Evolutionary conservation across 2,888 invertebrate species (phyloP).

Genomic region (Neria commutata): DNA sequence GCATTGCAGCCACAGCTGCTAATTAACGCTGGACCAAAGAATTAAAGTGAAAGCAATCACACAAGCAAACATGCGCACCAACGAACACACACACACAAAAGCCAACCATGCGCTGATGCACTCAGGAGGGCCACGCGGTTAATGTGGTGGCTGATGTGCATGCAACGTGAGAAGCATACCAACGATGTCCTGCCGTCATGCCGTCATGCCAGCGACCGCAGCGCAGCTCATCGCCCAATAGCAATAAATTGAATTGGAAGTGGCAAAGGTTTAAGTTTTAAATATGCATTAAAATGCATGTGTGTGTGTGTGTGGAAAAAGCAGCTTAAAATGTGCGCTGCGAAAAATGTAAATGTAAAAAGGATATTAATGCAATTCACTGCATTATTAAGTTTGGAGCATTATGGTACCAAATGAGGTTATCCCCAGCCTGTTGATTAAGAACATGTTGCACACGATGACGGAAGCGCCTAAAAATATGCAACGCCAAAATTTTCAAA

Average conservation of each 20-base stretch:
- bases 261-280: neutral
- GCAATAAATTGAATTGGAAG: neutral
- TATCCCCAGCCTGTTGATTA: no score
- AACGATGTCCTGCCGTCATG: neutral
- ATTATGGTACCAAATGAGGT: no score
- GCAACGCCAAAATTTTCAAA: neutral
- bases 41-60: neutral
- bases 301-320: neutral
- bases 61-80: neutral
- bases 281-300: neutral
- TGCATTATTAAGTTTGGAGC: no score
- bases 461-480: neutral
- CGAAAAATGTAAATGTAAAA: neutral
- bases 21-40: constrained; percentile 5
- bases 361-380: no score
- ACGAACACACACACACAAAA: neutral
- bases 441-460: no score
- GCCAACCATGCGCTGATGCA: no score
- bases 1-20: neutral
- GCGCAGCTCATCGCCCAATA: no score
- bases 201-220: neutral
- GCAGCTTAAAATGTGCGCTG: no score
- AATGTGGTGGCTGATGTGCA: no score
- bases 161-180: neutral
- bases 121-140: no score